phyloP scores from a whole-genome alignment of 2,797 vertebrate genomes.

The Zalophus californianus region DNA sequence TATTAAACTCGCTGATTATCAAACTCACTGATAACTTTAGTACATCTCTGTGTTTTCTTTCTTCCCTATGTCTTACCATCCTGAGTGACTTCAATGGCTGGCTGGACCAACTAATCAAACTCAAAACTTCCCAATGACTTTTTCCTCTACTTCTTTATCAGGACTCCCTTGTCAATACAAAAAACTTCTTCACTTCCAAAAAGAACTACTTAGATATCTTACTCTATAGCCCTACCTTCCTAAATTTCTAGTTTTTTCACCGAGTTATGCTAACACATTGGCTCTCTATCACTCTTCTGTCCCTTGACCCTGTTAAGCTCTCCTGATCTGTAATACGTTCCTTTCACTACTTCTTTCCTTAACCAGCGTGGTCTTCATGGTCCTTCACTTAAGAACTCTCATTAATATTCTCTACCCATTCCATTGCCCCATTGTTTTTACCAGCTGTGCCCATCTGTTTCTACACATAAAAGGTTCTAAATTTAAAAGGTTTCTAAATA shows the following conservation, averaged over 20 bases:
- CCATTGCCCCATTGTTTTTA: neutral
- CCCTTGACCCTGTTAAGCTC: neutral
- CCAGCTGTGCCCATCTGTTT: neutral
- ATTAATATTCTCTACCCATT: neutral
- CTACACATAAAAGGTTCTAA: conserved; percentile 35
- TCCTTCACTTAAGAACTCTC: neutral
- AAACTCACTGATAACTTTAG: neutral
- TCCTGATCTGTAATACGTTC: neutral
- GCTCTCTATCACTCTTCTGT: neutral
- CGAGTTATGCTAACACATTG: neutral
- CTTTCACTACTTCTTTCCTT: neutral
- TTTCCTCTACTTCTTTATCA: neutral
- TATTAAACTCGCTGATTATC: neutral
- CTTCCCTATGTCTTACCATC: neutral
- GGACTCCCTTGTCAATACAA: neutral
- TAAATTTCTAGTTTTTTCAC: neutral
- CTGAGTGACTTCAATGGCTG: neutral
- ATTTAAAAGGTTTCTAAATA: conserved; percentile 16
- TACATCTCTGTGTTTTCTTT: conserved; percentile 38
- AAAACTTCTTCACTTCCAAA: conserved; percentile 26
- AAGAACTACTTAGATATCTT: conserved; percentile 12
- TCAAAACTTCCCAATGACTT: neutral
- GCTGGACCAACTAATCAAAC: neutral
- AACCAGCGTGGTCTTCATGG: neutral
- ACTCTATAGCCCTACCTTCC: neutral